Percentiles rank a stretch among this genome's conserved stretches.
These are phyloP conservation scores for Scaptomyza parva DNA, from an alignment of 2,888 invertebrate species.

Conservation along the genomic window DNA sequence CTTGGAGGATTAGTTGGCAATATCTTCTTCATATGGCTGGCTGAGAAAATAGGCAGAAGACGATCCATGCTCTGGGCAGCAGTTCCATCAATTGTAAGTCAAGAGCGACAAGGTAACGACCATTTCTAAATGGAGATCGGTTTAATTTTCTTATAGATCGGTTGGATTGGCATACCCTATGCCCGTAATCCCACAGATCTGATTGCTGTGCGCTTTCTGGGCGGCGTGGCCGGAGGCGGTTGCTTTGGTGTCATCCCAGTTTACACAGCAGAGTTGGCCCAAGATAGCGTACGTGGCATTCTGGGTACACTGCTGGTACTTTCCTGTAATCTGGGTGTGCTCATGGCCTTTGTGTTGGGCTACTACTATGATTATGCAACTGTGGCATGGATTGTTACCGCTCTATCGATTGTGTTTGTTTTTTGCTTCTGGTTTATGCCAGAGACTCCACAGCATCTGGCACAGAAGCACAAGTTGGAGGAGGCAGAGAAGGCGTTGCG, in stretches of 20 bases:
- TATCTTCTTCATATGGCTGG: conserved; percentile 80
- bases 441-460: conserved; percentile 82
- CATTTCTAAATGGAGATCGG: background rate
- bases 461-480: conserved; percentile 68
- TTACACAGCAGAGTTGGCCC: conserved; percentile 81
- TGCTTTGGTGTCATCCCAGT: conserved; percentile 79
- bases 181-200: conserved; percentile 75
- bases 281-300: conserved; percentile 82
- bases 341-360: conserved; percentile 79
- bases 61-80: conserved; percentile 69
- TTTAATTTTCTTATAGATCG: conserved; percentile 59
- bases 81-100: conserved; percentile 79
- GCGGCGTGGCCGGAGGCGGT: conserved; percentile 80
- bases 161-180: conserved; percentile 78
- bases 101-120: rapidly evolving
- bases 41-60: conserved; percentile 81
- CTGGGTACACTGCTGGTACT: conserved; percentile 82
- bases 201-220: conserved; percentile 72
- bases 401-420: conserved; percentile 71
- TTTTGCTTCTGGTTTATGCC: conserved; percentile 79
- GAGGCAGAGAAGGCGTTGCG: conserved; percentile 82
- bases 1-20: conserved; percentile 82
- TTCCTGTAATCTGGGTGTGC: conserved; percentile 80
- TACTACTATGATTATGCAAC: conserved; percentile 73
- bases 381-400: conserved; percentile 73